Percentiles rank a stretch among this genome's conserved stretches.
Evolutionary conservation across 2,888 invertebrate species (phyloP).

Genomic region (Drosophila parthenogenetica): DNA sequence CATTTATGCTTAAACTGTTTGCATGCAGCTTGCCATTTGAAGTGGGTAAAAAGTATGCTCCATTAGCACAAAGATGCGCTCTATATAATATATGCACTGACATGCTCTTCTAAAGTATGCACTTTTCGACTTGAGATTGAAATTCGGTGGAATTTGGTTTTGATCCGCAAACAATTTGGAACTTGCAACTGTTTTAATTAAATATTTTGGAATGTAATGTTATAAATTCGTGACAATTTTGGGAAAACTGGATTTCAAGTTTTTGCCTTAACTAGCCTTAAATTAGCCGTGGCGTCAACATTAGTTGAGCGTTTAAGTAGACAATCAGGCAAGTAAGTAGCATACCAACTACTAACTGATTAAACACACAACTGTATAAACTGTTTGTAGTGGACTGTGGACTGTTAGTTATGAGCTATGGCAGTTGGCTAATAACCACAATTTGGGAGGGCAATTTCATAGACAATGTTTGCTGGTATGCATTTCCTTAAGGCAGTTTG

Average conservation of each 20-base stretch:
- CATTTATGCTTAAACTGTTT: conserved; percentile 11
- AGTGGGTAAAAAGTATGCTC: conserved; percentile 7
- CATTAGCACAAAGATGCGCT: conserved; percentile 1
- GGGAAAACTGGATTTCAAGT: neutral
- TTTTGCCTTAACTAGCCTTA: conserved; percentile 4
- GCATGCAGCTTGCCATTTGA: conserved; percentile 13
- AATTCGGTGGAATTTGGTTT: neutral
- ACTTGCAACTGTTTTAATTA: conserved; percentile 15
- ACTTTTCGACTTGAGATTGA: neutral
- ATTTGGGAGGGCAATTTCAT: neutral
- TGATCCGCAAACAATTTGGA: conserved; percentile 13
- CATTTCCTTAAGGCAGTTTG: conserved; percentile 32
- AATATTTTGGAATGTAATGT: neutral
- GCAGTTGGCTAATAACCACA: conserved; percentile 7
- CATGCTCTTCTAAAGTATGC: conserved; percentile 24
- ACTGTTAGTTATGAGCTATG: neutral
- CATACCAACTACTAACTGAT: conserved; percentile 13
- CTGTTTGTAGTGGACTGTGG: neutral
- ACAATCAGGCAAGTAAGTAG: conserved; percentile 21
- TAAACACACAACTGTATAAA: conserved; percentile 3
- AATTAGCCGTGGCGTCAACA: too few relatives aligned
- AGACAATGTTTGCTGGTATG: conserved; percentile 2
- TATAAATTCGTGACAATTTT: neutral
- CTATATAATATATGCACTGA: conserved; percentile 34
- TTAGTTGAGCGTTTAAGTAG: neutral